phyloP scores from a whole-genome alignment of 2,113 vertebrate genomes.

The Coryphaenoides rupestris region DNA sequence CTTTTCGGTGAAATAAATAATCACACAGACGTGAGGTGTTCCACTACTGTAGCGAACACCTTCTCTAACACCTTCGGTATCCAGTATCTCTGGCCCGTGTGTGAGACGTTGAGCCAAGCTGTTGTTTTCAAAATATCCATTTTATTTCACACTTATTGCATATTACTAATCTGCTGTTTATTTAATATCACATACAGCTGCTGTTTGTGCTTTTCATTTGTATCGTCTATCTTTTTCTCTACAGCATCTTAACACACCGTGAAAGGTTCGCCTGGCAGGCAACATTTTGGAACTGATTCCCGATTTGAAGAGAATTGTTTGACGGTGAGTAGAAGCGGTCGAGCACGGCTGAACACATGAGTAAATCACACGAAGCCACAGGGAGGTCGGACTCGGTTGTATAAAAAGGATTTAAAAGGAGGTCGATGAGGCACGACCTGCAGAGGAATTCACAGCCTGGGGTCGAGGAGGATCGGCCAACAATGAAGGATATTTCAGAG shows the following conservation, averaged over 20 bases:
- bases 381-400: background rate
- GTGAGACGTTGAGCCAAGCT: background rate
- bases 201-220: no score
- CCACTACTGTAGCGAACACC: background rate
- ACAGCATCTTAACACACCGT: no score
- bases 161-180: no score
- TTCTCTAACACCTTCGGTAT: background rate
- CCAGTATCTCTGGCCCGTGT: no score
- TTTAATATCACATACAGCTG: no score
- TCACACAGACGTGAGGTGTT: background rate
- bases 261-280: no score
- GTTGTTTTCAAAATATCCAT: no score
- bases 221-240: no score
- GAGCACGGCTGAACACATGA: no score
- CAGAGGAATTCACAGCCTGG: slow-evolving; percentile 14
- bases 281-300: background rate
- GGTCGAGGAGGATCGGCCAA: slow-evolving; percentile 23
- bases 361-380: no score
- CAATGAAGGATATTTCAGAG: no score
- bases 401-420: background rate
- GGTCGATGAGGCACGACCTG: slow-evolving; percentile 3
- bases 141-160: no score
- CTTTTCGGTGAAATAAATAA: background rate
- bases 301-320: background rate
- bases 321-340: background rate